Conservation (phyloP, 2,113 vertebrate genomes). For the Atherinomorus stipes region DNA sequence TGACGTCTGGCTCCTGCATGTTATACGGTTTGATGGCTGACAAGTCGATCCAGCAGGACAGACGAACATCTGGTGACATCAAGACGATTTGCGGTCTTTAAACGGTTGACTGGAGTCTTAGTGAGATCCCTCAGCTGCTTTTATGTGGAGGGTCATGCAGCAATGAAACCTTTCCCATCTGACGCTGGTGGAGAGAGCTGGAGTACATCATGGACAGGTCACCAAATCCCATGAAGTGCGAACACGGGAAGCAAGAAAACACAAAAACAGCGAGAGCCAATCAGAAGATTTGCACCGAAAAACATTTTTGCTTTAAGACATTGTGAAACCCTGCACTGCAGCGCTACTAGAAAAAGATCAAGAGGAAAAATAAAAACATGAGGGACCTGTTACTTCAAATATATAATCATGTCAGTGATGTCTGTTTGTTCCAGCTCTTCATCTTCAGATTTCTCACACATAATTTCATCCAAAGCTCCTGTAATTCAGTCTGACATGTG, state of each 20-base stretch:
- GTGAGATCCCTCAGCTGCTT: neutral
- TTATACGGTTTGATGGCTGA: slow-evolving; percentile 10
- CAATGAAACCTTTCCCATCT: neutral
- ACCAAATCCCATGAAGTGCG: neutral
- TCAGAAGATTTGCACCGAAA: too few relatives aligned
- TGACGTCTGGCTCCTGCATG: slow-evolving; percentile 52
- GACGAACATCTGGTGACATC: slow-evolving; percentile 19
- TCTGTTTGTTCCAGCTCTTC: slow-evolving; percentile 1
- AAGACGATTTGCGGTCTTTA: neutral
- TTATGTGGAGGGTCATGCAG: neutral
- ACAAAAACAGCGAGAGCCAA: too few relatives aligned
- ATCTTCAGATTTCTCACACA: slow-evolving; percentile 16
- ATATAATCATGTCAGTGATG: neutral
- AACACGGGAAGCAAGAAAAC: too few relatives aligned
- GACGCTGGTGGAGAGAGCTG: neutral
- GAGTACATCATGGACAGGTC: neutral
- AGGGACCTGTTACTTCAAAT: neutral
- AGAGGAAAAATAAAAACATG: slow-evolving; percentile 11
- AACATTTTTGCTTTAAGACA: too few relatives aligned
- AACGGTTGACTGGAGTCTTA: neutral
- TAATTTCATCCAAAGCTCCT: slow-evolving; percentile 17
- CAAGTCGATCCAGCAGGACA: neutral
- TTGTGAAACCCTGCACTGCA: neutral
- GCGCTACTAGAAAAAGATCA: neutral
- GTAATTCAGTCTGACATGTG: slow-evolving; percentile 31